Evolutionary conservation across 2,797 vertebrate genomes (phyloP), one percentile per base, ranked within the genome.

Genomic region (Characodon lateralis): DNA sequence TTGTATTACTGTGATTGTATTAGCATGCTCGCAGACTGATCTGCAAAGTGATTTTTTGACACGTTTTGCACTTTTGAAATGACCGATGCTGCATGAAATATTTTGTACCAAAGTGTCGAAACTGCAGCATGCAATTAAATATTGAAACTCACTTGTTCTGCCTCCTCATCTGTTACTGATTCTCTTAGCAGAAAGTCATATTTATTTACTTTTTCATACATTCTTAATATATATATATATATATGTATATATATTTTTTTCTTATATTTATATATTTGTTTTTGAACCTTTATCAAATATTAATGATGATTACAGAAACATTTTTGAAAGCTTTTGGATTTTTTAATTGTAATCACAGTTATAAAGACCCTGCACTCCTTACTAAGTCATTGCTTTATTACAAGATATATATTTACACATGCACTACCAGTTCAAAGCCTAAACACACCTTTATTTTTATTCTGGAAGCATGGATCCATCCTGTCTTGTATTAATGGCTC

Each of bases 21-120:
- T 90, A 91, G 94, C 94, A 95, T 95, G 93, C 90, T 90, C 81
- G 87, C 83, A 89, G 81, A 86, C 86, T 91, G 86, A 88, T 87
- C 81, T 89, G 87, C 92, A 77, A 85, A 82, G 91, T 93, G 92
- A 89, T 14, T 85, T 87, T 87, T 92, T 83, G 85, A 93, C 73
- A 87, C 73, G 91, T 94, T 94, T 94, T 93, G 94, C 93, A 95
- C 95, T 95, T 95, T 94, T 88, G 76, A 93, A 93, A 89, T 81
- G 78, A 90, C 78, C 75, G 80, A 93, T 94, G 94, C 94, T 93
- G 95, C 95, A 96, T 96, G 95, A 88, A 87, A 83, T 86, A 83
- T 90, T 95, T 95, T 94, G 94, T 95, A 96, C 85, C 83, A 83
- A 89, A 87, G 82, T 85, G 85, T 91, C 93, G 87, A 85, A 90